Evolutionary conservation across 1,140 invertebrate genomes (phyloP).

Genomic region (Aphelenchoides avenae): DNA sequence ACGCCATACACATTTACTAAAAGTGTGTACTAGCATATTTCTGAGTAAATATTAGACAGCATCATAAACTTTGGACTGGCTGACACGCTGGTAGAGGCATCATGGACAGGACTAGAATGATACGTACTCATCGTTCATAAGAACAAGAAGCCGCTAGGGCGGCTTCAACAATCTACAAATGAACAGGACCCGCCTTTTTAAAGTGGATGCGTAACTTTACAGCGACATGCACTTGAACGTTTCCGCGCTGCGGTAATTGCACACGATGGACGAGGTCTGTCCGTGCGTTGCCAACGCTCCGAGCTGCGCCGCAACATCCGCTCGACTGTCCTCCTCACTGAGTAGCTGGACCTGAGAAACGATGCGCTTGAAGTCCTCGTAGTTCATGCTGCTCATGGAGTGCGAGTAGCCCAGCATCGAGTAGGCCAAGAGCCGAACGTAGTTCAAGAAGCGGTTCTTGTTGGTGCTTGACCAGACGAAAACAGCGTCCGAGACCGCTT

Average conservation of each 20-base stretch:
- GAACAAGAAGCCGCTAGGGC: too few relatives aligned
- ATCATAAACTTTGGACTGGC: too few relatives aligned
- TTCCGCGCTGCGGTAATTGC: background rate
- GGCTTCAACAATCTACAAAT: too few relatives aligned
- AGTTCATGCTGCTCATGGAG: slow-evolving; percentile 1
- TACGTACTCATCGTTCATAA: too few relatives aligned
- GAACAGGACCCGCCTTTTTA: too few relatives aligned
- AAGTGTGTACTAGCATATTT: too few relatives aligned
- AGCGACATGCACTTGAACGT: background rate
- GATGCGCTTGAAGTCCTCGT: background rate
- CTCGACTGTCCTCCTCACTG: background rate
- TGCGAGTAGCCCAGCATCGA: slow-evolving; percentile 1
- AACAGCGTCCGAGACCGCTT: too few relatives aligned
- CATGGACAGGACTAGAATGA: too few relatives aligned
- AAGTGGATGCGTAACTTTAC: too few relatives aligned
- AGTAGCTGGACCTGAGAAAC: slow-evolving; percentile 1
- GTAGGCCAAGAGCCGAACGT: background rate
- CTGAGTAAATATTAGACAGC: too few relatives aligned
- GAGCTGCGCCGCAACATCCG: background rate
- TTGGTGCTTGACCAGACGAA: background rate
- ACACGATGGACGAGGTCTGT: background rate
- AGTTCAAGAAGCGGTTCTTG: slow-evolving; percentile 4
- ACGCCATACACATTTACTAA: too few relatives aligned
- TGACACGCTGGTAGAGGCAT: too few relatives aligned
- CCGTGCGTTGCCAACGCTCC: background rate